A percentile compares a stretch with the other conserved stretches of the same genome.
Conservation (phyloP, 2,113 vertebrate species). For the Triplophysa tibetana region DNA sequence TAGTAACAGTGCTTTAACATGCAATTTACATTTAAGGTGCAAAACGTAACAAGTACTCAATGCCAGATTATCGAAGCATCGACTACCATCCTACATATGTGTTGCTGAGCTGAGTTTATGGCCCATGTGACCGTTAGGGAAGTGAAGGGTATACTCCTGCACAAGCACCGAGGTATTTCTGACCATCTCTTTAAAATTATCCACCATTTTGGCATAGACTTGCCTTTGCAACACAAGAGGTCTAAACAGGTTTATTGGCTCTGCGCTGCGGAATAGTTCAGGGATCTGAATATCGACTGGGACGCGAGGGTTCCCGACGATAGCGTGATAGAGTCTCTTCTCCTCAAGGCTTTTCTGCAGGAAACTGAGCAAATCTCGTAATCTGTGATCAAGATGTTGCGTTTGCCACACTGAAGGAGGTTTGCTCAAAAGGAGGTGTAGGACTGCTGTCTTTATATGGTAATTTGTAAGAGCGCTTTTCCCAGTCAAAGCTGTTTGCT, state of each 20-base stretch:
- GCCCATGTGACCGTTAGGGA: constrained; percentile 61
- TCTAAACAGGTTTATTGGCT: constrained; percentile 90
- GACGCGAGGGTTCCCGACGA: constrained; percentile 84
- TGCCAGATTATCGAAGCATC: background rate
- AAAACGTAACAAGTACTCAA: background rate
- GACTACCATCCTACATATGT: constrained; percentile 32
- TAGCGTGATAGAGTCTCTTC: constrained; percentile 87
- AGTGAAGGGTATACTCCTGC: constrained; percentile 82
- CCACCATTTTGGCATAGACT: constrained; percentile 76
- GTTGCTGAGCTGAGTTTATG: constrained; percentile 43
- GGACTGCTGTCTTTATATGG: constrained; percentile 88
- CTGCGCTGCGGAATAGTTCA: constrained; percentile 70
- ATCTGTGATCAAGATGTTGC: constrained; percentile 70
- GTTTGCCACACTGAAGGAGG: constrained; percentile 72
- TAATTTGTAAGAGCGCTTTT: constrained; percentile 80
- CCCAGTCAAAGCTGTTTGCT: constrained; percentile 85
- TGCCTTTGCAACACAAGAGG: constrained; percentile 82
- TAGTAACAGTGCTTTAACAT: constrained; percentile 18
- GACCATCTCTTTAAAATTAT: constrained; percentile 89
- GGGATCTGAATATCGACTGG: constrained; percentile 79
- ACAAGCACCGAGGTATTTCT: constrained; percentile 84
- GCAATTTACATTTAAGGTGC: background rate
- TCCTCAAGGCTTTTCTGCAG: constrained; percentile 86
- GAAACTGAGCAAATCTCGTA: constrained; percentile 83
- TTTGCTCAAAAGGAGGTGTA: constrained; percentile 81